Conservation (phyloP, 2,888 invertebrate species). For the Machimus atricapillus region DNA sequence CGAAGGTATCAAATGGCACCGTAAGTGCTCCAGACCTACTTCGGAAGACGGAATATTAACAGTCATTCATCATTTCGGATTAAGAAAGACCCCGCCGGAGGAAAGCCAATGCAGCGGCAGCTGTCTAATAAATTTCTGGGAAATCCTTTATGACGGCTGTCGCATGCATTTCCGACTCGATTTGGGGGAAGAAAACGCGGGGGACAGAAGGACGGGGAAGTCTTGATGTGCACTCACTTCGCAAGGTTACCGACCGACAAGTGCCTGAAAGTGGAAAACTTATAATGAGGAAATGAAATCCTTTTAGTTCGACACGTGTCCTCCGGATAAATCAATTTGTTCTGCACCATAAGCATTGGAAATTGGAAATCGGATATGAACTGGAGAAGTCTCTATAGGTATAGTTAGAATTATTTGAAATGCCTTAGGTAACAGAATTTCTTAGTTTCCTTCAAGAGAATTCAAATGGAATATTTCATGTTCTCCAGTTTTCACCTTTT, state of each 20-base stretch:
- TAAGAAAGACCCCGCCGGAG: not conserved
- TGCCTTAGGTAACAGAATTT: not conserved
- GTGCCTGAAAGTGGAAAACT: not conserved
- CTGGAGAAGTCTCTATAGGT: not conserved
- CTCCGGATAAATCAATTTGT: conserved; percentile 1
- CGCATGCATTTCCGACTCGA: not conserved
- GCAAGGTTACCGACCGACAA: not conserved
- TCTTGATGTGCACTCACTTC: not conserved
- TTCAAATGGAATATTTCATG: not conserved
- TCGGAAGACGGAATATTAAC: not conserved
- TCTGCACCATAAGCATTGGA: not conserved
- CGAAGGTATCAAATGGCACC: not conserved
- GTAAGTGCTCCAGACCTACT: not conserved
- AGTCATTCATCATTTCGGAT: not conserved
- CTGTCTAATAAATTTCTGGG: not conserved
- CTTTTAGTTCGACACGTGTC: conserved; percentile 4
- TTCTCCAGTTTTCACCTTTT: too few species aligned
- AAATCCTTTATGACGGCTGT: conserved; percentile 11
- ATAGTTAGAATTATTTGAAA: not conserved
- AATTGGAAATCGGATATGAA: not conserved
- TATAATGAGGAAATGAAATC: conserved; percentile 16
- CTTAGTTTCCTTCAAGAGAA: not conserved
- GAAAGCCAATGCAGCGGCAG: not conserved
- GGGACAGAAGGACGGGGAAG: not conserved
- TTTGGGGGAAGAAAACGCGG: not conserved